Base-by-base conservation (phyloP, 2,888 invertebrate genomes). In the Caenorhabditis panamensis region DNA sequence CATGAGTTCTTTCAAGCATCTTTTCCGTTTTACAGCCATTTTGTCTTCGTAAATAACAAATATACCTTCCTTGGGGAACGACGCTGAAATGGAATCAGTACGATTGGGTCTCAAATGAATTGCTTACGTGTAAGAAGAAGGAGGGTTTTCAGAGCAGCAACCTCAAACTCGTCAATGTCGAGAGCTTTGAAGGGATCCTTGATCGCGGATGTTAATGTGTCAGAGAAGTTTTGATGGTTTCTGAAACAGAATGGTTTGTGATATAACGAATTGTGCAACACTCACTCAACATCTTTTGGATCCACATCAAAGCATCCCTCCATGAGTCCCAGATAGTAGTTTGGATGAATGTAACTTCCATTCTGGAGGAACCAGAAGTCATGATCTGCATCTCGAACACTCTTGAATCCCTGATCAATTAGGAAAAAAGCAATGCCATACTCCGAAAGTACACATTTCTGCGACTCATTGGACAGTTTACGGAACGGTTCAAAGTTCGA, bases 321-420 rank as follows among this genome's bases (percentile, higher is more conserved):
- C 1, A 54, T 66, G 16, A 78, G 69, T 5, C 83, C 80, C n/a
- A 59, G 62, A n/a, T 64, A 47, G 28, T 73, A 83, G 31, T 83
- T 79, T 0, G 77, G 59, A 62, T 78, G 49, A 59, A 83, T 68
- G 53, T 68, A 83, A 2, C 77, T 80, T 18, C 75, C 75, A 28
- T 83, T 83, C 63, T 83, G 83, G 0, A 83, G 64, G 31, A 80
- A 51, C 83, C 83, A 83, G 6, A 44, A 66, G 11, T 59, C 79
- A 16, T 51, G 53, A 4, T 62, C 67, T 2, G 58, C n/a, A 16
- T 72, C 63, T 18, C 13, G 18, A 0, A 26, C 22, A 3, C 80
- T 83, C 53, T 58, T 47, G 31, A 63, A 78, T 47, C 80, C 85
- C 53, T 85, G 85, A 49, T 85, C 83, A n/a, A 85, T 69, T 4